Conservation (phyloP, 2,113 vertebrate genomes). For the Crotalus viridis region DNA sequence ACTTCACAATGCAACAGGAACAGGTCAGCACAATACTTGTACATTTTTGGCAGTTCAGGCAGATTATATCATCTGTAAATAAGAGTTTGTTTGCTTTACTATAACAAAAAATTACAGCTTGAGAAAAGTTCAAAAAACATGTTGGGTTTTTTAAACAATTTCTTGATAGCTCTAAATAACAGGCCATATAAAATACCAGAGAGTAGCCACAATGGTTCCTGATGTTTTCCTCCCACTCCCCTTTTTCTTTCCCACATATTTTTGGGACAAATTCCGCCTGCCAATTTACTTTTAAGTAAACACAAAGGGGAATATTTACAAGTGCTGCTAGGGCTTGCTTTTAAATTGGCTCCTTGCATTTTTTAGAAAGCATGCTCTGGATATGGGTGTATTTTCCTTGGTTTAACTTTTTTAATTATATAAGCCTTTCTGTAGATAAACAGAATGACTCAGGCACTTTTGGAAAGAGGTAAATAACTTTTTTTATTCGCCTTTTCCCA, state of each 20-base stretch:
- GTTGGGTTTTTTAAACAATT: not conserved
- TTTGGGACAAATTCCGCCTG: not conserved
- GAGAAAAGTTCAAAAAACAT: not conserved
- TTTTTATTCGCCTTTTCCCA: not conserved
- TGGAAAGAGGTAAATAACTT: not conserved
- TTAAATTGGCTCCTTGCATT: not conserved
- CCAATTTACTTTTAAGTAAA: not conserved
- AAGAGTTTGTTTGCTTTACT: not conserved
- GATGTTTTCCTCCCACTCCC: not conserved
- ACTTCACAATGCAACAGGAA: not conserved
- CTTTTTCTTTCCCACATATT: not conserved
- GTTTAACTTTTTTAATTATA: not conserved
- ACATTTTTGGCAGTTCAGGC: not conserved
- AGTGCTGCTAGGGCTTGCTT: not conserved
- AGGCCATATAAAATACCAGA: not conserved
- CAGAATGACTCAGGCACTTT: not conserved
- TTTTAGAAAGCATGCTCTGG: not conserved
- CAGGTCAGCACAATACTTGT: not conserved
- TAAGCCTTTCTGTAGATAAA: not conserved
- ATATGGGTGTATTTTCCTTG: not conserved
- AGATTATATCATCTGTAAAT: not conserved
- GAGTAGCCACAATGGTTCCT: not conserved
- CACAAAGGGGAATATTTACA: not conserved
- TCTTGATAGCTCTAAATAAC: not conserved
- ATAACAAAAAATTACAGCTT: not conserved